A percentile compares a stretch with the other conserved stretches of the same genome.
phyloP scores from a whole-genome alignment of 1,140 invertebrate genomes.

The Drosophila orosa region DNA sequence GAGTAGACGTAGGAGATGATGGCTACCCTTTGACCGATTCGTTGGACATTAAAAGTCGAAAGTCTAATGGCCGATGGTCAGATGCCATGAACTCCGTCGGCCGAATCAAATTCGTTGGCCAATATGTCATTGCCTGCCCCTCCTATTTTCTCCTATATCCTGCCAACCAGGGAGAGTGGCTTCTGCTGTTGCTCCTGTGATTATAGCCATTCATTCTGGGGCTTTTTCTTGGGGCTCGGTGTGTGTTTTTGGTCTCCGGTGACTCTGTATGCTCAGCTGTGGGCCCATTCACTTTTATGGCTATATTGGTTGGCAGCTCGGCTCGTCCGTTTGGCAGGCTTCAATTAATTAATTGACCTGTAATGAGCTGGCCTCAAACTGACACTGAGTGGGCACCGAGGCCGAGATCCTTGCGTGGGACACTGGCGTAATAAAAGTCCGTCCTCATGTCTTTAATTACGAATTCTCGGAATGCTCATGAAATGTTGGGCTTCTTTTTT shows the following conservation, averaged over 20 bases:
- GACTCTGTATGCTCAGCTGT: conserved; percentile 17
- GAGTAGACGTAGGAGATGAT: not conserved
- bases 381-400: conserved; percentile 21
- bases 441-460: conserved; percentile 2
- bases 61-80: conserved; percentile 40
- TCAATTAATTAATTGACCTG: conserved; percentile 64
- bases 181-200: conserved; percentile 36
- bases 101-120: conserved; percentile 53
- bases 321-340: conserved; percentile 35
- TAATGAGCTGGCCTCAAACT: conserved; percentile 40
- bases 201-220: conserved; percentile 54
- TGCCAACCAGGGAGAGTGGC: not conserved
- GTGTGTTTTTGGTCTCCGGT: conserved; percentile 6
- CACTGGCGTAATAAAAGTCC: conserved; percentile 4
- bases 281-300: conserved; percentile 55
- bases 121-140: conserved; percentile 45
- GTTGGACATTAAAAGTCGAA: conserved; percentile 42
- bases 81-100: conserved; percentile 28
- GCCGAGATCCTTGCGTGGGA: not conserved
- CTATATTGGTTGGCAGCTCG: conserved; percentile 34
- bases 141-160: conserved; percentile 7
- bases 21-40: conserved; percentile 17
- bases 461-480: not conserved
- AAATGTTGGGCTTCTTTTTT: not conserved
- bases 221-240: conserved; percentile 2